phyloP scores from a whole-genome alignment of 1,140 invertebrate species.

The Tetraneura akinire region DNA sequence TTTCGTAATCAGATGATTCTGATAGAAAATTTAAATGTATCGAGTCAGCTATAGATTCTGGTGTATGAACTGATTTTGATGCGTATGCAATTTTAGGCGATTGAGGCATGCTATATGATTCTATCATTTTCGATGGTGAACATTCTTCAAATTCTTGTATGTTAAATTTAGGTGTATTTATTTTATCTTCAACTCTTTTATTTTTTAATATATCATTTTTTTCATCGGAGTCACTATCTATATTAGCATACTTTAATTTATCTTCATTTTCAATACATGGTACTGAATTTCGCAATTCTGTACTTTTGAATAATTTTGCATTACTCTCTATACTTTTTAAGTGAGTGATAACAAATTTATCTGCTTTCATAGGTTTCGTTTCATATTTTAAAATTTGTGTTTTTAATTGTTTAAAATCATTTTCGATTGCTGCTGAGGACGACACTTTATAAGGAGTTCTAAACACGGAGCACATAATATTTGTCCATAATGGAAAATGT shows the following conservation, averaged over 20 bases:
- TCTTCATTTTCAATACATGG: too few species aligned
- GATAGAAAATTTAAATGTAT: not conserved
- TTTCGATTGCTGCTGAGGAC: not conserved
- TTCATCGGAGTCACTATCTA: too few species aligned
- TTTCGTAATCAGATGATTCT: not conserved
- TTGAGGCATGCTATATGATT: too few species aligned
- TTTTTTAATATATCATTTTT: too few species aligned
- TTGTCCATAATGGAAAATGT: conserved; percentile 9
- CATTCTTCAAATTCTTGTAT: too few species aligned
- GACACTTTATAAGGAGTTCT: not conserved
- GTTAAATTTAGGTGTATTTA: too few species aligned
- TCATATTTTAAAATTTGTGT: not conserved
- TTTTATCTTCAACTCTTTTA: too few species aligned
- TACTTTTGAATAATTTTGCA: not conserved
- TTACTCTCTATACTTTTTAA: not conserved
- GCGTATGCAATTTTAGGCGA: too few species aligned
- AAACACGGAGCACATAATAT: not conserved
- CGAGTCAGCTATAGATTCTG: not conserved
- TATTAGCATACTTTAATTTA: too few species aligned
- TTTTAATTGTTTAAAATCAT: not conserved
- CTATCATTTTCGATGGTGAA: too few species aligned
- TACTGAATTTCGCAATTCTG: not conserved
- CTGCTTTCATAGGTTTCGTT: not conserved
- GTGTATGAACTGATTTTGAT: not conserved
- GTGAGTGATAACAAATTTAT: not conserved